These are phyloP conservation scores for Prionace glauca DNA, from an alignment of 2,797 vertebrate species.

Conservation along the genomic window DNA sequence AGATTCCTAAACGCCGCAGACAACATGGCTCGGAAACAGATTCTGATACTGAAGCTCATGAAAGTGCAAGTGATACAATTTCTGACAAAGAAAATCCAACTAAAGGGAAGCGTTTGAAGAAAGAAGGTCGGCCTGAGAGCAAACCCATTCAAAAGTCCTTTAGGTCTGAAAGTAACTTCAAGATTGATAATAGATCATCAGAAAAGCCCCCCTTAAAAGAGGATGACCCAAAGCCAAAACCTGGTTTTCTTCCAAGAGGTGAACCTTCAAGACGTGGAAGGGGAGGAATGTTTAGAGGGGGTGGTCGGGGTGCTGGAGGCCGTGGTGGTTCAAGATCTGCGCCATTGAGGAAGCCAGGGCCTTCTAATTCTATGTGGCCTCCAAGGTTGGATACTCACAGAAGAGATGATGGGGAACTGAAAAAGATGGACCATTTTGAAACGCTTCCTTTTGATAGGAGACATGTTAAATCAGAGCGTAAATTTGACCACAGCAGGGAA, in stretches of 20 bases:
- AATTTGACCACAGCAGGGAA: constrained; percentile 78
- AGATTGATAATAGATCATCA: constrained; percentile 54
- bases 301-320: constrained; percentile 72
- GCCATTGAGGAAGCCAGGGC: constrained; percentile 68
- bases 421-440: constrained; percentile 48
- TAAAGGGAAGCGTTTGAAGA: constrained; percentile 60
- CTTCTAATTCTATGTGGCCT: constrained; percentile 70
- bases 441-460: constrained; percentile 45
- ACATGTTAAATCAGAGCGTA: constrained; percentile 73
- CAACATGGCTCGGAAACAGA: constrained; percentile 91
- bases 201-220: constrained; percentile 64
- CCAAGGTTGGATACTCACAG: constrained; percentile 65
- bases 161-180: constrained; percentile 53
- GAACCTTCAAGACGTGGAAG: constrained; percentile 87
- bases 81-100: constrained; percentile 81
- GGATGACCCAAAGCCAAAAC: constrained; percentile 80
- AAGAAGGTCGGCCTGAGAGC: constrained; percentile 58
- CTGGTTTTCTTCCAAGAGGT: constrained; percentile 91
- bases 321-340: constrained; percentile 71
- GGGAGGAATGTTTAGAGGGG: constrained; percentile 79
- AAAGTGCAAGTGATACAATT: constrained; percentile 87
- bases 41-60: constrained; percentile 88
- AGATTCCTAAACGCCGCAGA: constrained; percentile 84
- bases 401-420: constrained; percentile 71
- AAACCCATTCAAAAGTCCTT: constrained; percentile 37